A percentile compares a stretch with the other conserved stretches of the same genome.
Evolutionary conservation across 23 tunicate genomes (phyloP).

Genomic region (Clavelina lepadiformis): DNA sequence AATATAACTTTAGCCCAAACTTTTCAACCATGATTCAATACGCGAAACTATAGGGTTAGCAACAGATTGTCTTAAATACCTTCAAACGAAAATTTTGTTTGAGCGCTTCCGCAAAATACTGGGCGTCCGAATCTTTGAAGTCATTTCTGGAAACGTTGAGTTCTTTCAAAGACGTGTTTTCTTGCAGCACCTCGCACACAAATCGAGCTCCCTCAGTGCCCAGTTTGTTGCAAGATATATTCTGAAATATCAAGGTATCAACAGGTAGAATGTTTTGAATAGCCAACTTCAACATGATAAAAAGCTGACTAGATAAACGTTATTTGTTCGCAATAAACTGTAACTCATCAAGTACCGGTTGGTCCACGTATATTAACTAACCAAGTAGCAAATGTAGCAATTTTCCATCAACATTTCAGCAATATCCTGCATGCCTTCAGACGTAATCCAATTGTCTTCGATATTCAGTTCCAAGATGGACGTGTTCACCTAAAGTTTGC

Average conservation of each 20-base stretch:
- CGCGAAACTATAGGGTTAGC: not conserved
- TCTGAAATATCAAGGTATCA: conserved; percentile 20
- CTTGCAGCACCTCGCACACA: conserved; percentile 55
- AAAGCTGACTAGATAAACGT: not conserved
- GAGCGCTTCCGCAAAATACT: conserved; percentile 64
- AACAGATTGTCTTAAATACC: conserved; percentile 31
- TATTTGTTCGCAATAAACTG: not conserved
- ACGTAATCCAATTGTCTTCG: conserved; percentile 79
- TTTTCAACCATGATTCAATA: not conserved
- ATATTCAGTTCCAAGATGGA: conserved; percentile 52
- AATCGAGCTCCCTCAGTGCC: conserved; percentile 53
- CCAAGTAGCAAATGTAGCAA: conserved; percentile 55
- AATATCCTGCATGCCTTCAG: conserved; percentile 66
- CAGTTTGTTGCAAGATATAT: conserved; percentile 53
- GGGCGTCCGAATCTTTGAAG: conserved; percentile 48
- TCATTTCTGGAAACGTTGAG: conserved; percentile 58
- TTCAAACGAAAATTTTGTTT: conserved; percentile 54
- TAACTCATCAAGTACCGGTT: not conserved
- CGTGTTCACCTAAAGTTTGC: conserved; percentile 78
- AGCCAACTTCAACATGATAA: conserved; percentile 3
- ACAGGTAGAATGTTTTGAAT: not conserved
- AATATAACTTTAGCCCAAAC: not conserved
- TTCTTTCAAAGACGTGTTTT: conserved; percentile 50
- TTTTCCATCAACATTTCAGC: conserved; percentile 79
- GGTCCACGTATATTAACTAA: not conserved